A percentile compares a stretch with the other conserved stretches of the same genome.
These are phyloP conservation scores for Mythimna albipuncta DNA, from an alignment of 2,888 invertebrate genomes.

Conservation along the genomic window DNA sequence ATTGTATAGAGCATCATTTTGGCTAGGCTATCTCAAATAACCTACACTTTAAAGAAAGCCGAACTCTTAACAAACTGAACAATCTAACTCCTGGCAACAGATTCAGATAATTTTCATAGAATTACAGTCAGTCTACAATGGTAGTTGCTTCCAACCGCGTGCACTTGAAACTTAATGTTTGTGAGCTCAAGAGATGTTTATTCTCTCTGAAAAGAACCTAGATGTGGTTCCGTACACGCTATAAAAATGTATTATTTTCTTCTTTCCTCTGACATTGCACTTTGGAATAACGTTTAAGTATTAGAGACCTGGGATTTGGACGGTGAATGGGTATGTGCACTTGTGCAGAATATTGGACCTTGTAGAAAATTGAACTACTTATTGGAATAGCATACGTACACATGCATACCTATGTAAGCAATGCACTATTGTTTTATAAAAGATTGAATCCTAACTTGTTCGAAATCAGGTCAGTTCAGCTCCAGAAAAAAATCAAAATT, in stretches of 20 bases:
- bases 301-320: slow-evolving; percentile 40
- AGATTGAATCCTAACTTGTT: not conserved
- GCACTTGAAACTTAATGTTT: slow-evolving; percentile 80
- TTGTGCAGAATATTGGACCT: slow-evolving; percentile 41
- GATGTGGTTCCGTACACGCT: slow-evolving; percentile 53
- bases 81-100: slow-evolving; percentile 10
- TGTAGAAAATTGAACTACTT: slow-evolving; percentile 32
- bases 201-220: slow-evolving; percentile 70
- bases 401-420: not conserved
- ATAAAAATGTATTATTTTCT: slow-evolving; percentile 65
- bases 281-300: slow-evolving; percentile 48
- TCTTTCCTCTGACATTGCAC: slow-evolving; percentile 51
- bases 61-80: slow-evolving; percentile 2
- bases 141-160: slow-evolving; percentile 61
- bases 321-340: slow-evolving; percentile 12
- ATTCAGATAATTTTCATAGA: slow-evolving; percentile 42
- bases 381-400: slow-evolving; percentile 23
- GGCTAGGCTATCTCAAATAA: not conserved
- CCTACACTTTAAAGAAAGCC: not conserved
- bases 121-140: slow-evolving; percentile 34
- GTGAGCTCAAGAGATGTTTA: slow-evolving; percentile 76
- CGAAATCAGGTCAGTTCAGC: not conserved
- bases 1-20: not conserved
- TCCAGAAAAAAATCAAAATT: not conserved
- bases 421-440: not conserved